Base-by-base conservation (phyloP, 2,888 invertebrate genomes). In the Pandemis heparana region DNA sequence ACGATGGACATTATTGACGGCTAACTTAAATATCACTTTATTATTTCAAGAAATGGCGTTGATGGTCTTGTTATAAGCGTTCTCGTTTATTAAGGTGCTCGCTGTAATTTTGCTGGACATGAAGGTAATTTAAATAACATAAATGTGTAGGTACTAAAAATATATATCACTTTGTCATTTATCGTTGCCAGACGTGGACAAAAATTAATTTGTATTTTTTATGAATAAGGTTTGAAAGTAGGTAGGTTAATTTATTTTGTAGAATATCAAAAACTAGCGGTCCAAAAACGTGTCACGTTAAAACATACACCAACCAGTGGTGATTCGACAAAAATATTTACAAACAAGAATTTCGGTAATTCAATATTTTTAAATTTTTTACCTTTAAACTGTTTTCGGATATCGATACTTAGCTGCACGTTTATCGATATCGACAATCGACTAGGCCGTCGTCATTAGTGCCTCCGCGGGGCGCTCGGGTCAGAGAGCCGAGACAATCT, bases 401-500 rank as follows among this genome's bases (percentile, higher is more conserved):
- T 38, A 46, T 46, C 43, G 23, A 12, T 5, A 46, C 23, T 43
- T 32, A 63, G 14, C 23, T 8, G 18, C 43, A 12, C n/a, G 16
- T 62, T 63, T 75, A 85, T 91, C 91, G 90, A 91, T 87, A 89
- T 89, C 89, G 88, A 85, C 79, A 78, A 74, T 74, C 60, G 3
- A 12, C 66, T 73, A 69, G 82, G 79, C 56, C 77, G 82, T 90
- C 92, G 82, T 90, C 92, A 92, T 92, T 89, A 91, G 84, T 82
- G 87, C 86, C 94, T 83, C 94, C 83, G 82, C 92, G 92, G 94
- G 94, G 92, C 85, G 92, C 92, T 90, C 85, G 85, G 92, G 92
- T 92, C 92, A 92, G 87, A 90, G 89, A 92, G 90, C 84, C 89
- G 93, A 92, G 94, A 94, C 94, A 94, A 94, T 94, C 94, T 94